Base-by-base conservation (phyloP, 2,797 vertebrate genomes). In the Sylvilagus floridanus region DNA sequence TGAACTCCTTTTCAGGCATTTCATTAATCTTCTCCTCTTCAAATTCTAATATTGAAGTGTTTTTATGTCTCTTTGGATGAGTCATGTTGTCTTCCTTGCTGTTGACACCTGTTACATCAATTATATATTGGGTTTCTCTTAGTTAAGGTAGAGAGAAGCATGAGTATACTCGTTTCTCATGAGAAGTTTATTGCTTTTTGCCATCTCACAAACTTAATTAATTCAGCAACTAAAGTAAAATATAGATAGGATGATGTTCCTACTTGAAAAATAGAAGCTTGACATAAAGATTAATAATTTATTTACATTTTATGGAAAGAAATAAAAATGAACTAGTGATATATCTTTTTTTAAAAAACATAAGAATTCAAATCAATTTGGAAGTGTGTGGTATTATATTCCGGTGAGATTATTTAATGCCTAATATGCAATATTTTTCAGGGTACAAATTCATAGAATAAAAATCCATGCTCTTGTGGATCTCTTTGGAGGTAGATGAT, bases 191-290 rank as follows among this genome's bases (percentile, higher is more conserved):
- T 84, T 93, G 30, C 60, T 88, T 93, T 87, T 77, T 24, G 42
- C 54, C 35, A 66, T 63, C 19, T 32, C 11, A 77, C 86, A 69
- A 94, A 93, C 57, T 78, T n/a, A 62, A 71, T 75, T 92, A 81
- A 87, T 85, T 95, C 42, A 85, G 32, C 54, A 72, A 35, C 22
- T 52, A 92, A 95, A 92, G 81, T 82, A 91, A 91, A 82, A 91
- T 77, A 78, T 5, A 91, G 32, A 8, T 30, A 92, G 63, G 21
- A 77, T 19, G 79, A 42, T 9, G 50, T 60, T 88, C 86, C 42
- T 85, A 57, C 62, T 57, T 89, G 84, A 94, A 96, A 88, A 90
- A n/a, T n/a, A 84, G 62, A 60, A 86, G 65, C 21, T 54, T 66
- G 30, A 81, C 71, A 90, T 22, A 86, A 57, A 88, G 63, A 54